Conservation (phyloP, 1,140 invertebrate genomes). For the Pinna nobilis region DNA sequence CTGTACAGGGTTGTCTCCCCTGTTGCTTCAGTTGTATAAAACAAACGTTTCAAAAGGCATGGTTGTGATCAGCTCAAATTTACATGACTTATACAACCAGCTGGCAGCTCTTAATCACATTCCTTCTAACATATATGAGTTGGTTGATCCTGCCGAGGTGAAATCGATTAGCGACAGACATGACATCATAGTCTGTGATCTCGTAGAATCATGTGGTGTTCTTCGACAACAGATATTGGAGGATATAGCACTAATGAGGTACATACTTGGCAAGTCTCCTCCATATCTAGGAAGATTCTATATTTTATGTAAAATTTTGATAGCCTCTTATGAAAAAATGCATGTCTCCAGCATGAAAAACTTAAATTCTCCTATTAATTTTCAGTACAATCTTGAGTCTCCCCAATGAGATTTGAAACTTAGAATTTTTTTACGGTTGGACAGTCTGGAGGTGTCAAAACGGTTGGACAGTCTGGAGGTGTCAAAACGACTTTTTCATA, state of each 20-base stretch:
- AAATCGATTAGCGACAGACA: constrained; percentile 1
- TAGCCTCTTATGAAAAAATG: too few species aligned
- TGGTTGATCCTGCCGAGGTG: not conserved
- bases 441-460: too few species aligned
- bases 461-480: too few species aligned
- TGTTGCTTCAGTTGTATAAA: constrained; percentile 50
- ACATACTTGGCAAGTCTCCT: too few species aligned
- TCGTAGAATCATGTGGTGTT: constrained; percentile 62
- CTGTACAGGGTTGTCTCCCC: constrained; percentile 50
- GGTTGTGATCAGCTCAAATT: constrained; percentile 34
- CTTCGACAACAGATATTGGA: constrained; percentile 62
- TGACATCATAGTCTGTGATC: constrained; percentile 55
- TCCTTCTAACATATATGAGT: constrained; percentile 30
- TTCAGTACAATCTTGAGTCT: too few species aligned
- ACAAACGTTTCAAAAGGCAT: constrained; percentile 39
- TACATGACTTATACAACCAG: constrained; percentile 39
- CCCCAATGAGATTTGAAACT: too few species aligned
- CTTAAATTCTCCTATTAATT: too few species aligned
- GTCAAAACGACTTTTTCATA: too few species aligned
- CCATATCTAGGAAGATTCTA: not conserved
- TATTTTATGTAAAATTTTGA: not conserved
- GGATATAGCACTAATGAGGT: constrained; percentile 62
- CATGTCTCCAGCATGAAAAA: too few species aligned
- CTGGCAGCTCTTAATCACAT: constrained; percentile 42
- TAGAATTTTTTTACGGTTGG: too few species aligned